These are phyloP conservation scores for Cyphomyrus plagiostoma DNA, from an alignment of 2,113 vertebrate genomes.

Conservation along the genomic window DNA sequence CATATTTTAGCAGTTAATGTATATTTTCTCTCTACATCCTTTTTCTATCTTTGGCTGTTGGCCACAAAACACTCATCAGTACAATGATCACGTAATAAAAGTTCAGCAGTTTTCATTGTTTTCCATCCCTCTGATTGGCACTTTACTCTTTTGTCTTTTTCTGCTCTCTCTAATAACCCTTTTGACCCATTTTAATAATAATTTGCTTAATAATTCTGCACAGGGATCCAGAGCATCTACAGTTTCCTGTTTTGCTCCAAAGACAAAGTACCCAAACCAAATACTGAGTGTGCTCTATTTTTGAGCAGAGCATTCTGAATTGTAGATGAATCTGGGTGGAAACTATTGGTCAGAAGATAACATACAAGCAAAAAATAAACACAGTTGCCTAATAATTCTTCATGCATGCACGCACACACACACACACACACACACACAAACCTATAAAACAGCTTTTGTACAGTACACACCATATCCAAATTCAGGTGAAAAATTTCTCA, in stretches of 20 bases:
- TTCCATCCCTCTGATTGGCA: not conserved
- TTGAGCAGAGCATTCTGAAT: not conserved
- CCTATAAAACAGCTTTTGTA: not conserved
- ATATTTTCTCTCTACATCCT: not conserved
- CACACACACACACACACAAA: not conserved
- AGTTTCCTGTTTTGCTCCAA: not conserved
- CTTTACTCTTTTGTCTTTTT: not conserved
- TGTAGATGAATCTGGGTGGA: not conserved
- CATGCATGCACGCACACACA: not conserved
- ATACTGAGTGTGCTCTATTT: not conserved
- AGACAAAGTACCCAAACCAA: not conserved
- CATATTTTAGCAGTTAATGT: not conserved
- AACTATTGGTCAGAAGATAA: not conserved
- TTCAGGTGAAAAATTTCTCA: not conserved
- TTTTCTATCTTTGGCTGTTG: not conserved
- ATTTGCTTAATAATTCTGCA: not conserved
- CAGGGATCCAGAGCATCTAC: not conserved
- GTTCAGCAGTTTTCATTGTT: not conserved
- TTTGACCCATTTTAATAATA: not conserved
- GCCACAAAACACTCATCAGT: not conserved
- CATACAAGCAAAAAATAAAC: not conserved
- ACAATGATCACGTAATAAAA: not conserved
- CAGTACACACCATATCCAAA: not conserved
- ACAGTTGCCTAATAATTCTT: not conserved
- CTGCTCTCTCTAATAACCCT: not conserved